phyloP scores from a whole-genome alignment of 2,797 vertebrate species.

The Trematomus bernacchii region DNA sequence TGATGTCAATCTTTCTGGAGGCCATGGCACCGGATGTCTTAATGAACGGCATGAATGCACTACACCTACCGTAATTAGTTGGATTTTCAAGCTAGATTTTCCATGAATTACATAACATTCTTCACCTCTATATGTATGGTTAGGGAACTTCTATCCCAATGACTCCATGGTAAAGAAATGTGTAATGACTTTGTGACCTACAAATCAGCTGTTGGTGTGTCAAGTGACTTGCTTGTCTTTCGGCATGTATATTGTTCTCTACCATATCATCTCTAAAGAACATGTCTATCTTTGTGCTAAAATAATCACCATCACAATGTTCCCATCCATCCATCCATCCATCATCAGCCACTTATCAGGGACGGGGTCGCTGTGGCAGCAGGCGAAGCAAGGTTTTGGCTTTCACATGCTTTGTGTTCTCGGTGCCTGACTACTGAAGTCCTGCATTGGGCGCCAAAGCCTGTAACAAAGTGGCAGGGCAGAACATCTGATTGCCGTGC shows the following conservation, averaged over 20 bases:
- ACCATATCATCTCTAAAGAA: neutral
- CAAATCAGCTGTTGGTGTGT: conserved; percentile 4
- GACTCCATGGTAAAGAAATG: neutral
- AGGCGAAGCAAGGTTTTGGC: neutral
- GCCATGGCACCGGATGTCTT: conserved; percentile 53
- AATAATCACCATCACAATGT: neutral
- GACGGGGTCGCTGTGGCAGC: neutral
- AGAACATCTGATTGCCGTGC: neutral
- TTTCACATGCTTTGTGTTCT: neutral
- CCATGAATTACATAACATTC: conserved; percentile 42
- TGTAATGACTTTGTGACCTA: neutral
- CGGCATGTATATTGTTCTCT: neutral
- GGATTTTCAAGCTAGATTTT: conserved; percentile 32
- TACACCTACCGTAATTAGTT: conserved; percentile 46
- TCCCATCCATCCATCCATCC: neutral
- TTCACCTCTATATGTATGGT: conserved; percentile 17
- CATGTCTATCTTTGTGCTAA: neutral
- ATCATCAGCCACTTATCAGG: neutral
- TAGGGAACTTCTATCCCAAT: neutral
- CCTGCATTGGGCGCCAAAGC: conserved; percentile 4
- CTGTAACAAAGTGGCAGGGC: neutral
- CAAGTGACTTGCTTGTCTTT: conserved; percentile 1
- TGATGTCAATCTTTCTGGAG: conserved; percentile 69
- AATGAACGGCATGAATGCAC: conserved; percentile 53
- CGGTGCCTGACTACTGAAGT: neutral